Evolutionary conservation across 2,113 vertebrate genomes (phyloP).

Genomic region (Nothobranchius kuhntae): DNA sequence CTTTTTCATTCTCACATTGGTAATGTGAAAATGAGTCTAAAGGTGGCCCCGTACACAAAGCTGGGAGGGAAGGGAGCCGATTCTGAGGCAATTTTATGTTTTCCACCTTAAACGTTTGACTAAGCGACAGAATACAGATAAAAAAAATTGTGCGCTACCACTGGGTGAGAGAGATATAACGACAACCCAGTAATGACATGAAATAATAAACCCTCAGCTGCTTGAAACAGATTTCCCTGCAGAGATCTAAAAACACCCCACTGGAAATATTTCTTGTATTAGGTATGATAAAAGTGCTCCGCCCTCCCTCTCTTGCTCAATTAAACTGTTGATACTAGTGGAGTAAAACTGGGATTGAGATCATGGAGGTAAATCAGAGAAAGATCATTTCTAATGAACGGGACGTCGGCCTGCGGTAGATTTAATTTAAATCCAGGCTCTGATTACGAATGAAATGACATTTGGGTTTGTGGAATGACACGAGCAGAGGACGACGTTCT

Average conservation of each 20-base stretch:
- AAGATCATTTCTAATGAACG: slow-evolving; percentile 70
- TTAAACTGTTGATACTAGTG: slow-evolving; percentile 67
- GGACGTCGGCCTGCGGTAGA: slow-evolving; percentile 62
- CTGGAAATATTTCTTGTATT: slow-evolving; percentile 71
- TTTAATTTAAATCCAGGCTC: slow-evolving; percentile 64
- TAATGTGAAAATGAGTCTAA: slow-evolving; percentile 67
- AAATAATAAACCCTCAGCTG: slow-evolving; percentile 67
- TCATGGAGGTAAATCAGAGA: slow-evolving; percentile 67
- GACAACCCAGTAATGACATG: slow-evolving; percentile 62
- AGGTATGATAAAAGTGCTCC: slow-evolving; percentile 64
- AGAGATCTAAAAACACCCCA: slow-evolving; percentile 68
- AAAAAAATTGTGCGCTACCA: slow-evolving; percentile 28
- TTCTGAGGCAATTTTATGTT: background rate
- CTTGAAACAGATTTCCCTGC: slow-evolving; percentile 74
- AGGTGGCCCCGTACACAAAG: slow-evolving; percentile 37
- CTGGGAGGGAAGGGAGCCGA: background rate
- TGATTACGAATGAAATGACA: slow-evolving; percentile 78
- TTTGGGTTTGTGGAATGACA: slow-evolving; percentile 69
- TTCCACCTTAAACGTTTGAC: slow-evolving; percentile 40
- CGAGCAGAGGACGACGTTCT: slow-evolving; percentile 48
- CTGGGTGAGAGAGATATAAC: slow-evolving; percentile 56
- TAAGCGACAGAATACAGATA: slow-evolving; percentile 21
- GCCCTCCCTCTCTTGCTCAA: slow-evolving; percentile 39
- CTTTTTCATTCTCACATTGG: slow-evolving; percentile 72
- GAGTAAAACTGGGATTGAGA: slow-evolving; percentile 52